Evolutionary conservation across 2,797 vertebrate genomes (phyloP).

Genomic region (Paguma larvata): DNA sequence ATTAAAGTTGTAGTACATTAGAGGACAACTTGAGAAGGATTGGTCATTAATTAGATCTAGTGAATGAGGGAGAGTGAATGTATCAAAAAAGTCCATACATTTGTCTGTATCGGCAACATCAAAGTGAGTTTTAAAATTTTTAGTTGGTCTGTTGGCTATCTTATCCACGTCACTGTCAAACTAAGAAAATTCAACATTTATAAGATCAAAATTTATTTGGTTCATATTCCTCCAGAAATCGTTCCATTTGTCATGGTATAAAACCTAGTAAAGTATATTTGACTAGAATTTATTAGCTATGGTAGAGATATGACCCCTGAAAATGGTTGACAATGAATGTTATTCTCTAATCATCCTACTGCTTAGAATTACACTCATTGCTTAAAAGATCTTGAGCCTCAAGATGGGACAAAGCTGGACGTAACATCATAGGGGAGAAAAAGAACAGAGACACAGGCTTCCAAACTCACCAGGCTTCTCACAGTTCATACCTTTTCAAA

Average conservation of each 20-base stretch:
- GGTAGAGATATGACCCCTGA: background rate
- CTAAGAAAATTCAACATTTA: background rate
- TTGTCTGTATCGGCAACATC: background rate
- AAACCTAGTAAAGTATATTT: background rate
- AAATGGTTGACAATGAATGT: background rate
- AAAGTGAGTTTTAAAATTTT: background rate
- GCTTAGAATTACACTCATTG: background rate
- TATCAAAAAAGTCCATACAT: background rate
- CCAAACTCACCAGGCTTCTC: background rate
- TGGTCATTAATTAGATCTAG: background rate
- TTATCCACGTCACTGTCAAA: background rate
- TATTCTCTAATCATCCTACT: background rate
- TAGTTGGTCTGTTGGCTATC: background rate
- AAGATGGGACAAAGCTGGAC: background rate
- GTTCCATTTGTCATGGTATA: background rate
- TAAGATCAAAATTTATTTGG: background rate
- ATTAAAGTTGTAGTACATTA: background rate
- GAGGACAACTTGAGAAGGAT: background rate
- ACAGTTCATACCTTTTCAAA: background rate
- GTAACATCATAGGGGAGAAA: background rate
- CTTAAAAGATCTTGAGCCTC: background rate
- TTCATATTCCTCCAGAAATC: background rate
- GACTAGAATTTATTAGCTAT: background rate
- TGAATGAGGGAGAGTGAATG: background rate
- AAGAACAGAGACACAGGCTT: background rate